phyloP scores from a whole-genome alignment of 2,797 vertebrate genomes.

The Pseudomugil gertrudae region DNA sequence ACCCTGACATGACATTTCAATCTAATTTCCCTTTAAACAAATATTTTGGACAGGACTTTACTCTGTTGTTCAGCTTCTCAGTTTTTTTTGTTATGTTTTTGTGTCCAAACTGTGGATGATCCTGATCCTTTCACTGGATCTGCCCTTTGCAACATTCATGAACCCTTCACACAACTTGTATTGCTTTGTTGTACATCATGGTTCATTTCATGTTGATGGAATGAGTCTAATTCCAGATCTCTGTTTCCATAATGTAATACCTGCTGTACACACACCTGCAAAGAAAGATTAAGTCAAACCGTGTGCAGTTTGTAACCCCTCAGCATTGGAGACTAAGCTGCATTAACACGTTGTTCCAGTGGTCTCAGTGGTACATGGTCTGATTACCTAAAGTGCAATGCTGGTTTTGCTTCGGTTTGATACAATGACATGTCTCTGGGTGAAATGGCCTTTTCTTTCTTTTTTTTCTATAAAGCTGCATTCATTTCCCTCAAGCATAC shows the following conservation, averaged over 20 bases:
- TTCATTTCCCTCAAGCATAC: constrained; percentile 73
- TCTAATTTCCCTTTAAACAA: not conserved
- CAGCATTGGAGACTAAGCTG: constrained; percentile 62
- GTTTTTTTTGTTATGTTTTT: not conserved
- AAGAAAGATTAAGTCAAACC: constrained; percentile 39
- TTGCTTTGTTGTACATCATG: constrained; percentile 40
- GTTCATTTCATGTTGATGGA: constrained; percentile 45
- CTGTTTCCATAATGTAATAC: constrained; percentile 48
- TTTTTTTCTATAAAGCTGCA: constrained; percentile 43
- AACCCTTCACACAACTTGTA: constrained; percentile 22
- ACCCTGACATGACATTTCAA: too few species aligned
- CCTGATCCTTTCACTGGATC: constrained; percentile 3
- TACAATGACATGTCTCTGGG: constrained; percentile 52
- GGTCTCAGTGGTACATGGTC: constrained; percentile 51
- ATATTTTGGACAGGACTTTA: not conserved
- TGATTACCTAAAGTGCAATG: constrained; percentile 67
- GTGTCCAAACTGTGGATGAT: not conserved
- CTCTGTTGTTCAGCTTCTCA: not conserved
- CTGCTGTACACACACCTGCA: constrained; percentile 32
- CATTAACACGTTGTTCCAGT: constrained; percentile 63
- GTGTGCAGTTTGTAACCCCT: constrained; percentile 50
- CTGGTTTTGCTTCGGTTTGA: constrained; percentile 55
- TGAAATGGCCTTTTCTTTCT: constrained; percentile 37
- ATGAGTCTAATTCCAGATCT: constrained; percentile 54
- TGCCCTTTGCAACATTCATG: constrained; percentile 18